These are phyloP conservation scores for Tursiops truncatus DNA, from an alignment of 2,113 vertebrate genomes.

Conservation along the genomic window DNA sequence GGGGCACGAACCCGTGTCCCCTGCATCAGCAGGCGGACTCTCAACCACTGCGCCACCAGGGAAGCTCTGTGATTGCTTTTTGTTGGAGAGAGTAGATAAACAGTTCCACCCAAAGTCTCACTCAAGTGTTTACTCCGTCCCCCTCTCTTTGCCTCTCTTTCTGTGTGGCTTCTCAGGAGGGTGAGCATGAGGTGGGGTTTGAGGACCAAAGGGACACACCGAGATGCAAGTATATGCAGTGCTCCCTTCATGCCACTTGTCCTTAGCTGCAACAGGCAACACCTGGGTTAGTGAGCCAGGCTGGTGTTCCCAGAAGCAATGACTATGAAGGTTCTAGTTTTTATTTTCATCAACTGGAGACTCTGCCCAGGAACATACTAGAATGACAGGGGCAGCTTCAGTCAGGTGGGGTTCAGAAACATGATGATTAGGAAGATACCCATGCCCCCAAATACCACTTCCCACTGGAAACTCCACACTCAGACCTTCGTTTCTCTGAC, in stretches of 20 bases:
- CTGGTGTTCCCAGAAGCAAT: background rate
- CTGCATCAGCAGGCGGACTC: too few relatives aligned
- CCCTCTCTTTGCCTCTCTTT: background rate
- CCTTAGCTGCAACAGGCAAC: background rate
- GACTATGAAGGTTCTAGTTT: background rate
- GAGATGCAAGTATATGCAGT: background rate
- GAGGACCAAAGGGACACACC: background rate
- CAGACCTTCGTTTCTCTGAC: background rate
- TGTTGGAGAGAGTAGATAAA: constrained; percentile 24
- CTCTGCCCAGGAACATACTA: background rate
- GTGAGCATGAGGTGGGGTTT: background rate
- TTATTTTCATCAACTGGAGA: background rate
- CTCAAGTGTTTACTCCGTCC: background rate
- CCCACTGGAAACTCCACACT: background rate
- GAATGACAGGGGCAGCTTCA: background rate
- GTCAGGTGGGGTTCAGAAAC: background rate
- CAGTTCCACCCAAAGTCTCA: background rate
- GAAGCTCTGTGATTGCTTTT: background rate
- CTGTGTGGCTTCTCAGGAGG: background rate
- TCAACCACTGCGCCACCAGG: too few relatives aligned
- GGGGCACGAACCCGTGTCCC: too few relatives aligned
- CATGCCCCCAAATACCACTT: background rate
- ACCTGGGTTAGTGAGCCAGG: background rate
- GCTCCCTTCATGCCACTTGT: background rate
- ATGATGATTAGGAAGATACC: background rate